These are phyloP conservation scores for Gasterosteus nipponicus DNA, from an alignment of 2,113 vertebrate species.

Conservation along the genomic window DNA sequence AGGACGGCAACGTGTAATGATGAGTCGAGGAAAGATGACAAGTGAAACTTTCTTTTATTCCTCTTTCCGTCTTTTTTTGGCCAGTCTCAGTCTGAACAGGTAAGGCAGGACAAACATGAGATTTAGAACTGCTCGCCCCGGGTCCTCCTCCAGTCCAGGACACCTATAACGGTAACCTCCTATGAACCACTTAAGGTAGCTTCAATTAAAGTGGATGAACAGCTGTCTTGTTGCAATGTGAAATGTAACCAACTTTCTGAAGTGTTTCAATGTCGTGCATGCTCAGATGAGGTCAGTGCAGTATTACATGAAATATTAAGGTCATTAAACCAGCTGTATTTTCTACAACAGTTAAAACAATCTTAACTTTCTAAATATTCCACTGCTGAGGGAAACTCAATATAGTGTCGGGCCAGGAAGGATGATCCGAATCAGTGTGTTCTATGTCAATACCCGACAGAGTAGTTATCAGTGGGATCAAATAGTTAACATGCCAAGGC, in stretches of 20 bases:
- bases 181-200: neutral
- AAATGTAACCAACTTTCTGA: neutral
- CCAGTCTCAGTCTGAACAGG: neutral
- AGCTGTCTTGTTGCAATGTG: neutral
- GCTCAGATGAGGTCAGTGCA: neutral
- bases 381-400: neutral
- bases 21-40: neutral
- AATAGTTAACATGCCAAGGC: neutral
- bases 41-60: neutral
- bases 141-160: neutral
- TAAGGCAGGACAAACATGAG: neutral
- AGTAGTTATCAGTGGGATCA: neutral
- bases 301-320: neutral
- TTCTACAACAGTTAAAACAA: neutral
- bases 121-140: neutral
- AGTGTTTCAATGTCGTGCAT: neutral
- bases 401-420: neutral
- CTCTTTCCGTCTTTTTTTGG: neutral
- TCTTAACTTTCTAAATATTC: neutral
- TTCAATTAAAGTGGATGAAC: neutral
- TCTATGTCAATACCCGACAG: neutral
- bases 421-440: neutral
- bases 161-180: conserved; percentile 2
- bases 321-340: neutral
- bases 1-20: neutral